These are phyloP conservation scores for Ferdinandea cuprea DNA, from an alignment of 2,888 invertebrate genomes.

Conservation along the genomic window DNA sequence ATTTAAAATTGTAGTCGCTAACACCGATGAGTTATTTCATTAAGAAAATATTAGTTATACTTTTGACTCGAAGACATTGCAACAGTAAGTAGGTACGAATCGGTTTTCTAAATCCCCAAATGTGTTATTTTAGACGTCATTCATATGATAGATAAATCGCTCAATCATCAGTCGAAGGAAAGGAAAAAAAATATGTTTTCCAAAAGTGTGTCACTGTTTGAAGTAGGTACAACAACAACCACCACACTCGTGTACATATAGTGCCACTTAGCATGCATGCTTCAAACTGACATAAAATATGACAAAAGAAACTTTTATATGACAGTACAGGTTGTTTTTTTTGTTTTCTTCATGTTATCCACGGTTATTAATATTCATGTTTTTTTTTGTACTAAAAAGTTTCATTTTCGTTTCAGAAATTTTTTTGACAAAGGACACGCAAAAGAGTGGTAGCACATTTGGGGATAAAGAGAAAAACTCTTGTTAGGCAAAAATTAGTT, in stretches of 20 bases:
- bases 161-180: not conserved
- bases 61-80: too few species aligned
- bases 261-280: constrained; percentile 45
- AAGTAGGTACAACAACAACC: not conserved
- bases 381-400: not conserved
- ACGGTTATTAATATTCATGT: not conserved
- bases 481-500: constrained; percentile 14
- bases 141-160: constrained; percentile 20
- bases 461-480: constrained; percentile 1
- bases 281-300: constrained; percentile 27
- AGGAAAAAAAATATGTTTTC: constrained; percentile 23
- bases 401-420: constrained; percentile 15
- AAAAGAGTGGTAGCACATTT: not conserved
- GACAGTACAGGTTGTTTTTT: not conserved
- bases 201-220: constrained; percentile 48
- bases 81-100: too few species aligned
- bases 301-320: constrained; percentile 41
- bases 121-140: not conserved
- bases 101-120: constrained; percentile 14
- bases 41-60: not conserved
- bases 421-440: constrained; percentile 24
- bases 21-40: not conserved
- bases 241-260: too few species aligned
- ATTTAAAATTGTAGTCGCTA: not conserved
- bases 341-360: not conserved